Percentiles rank a stretch among this genome's conserved stretches.
Evolutionary conservation across 1,140 invertebrate species (phyloP).

Genomic region (Laupala kohalensis): DNA sequence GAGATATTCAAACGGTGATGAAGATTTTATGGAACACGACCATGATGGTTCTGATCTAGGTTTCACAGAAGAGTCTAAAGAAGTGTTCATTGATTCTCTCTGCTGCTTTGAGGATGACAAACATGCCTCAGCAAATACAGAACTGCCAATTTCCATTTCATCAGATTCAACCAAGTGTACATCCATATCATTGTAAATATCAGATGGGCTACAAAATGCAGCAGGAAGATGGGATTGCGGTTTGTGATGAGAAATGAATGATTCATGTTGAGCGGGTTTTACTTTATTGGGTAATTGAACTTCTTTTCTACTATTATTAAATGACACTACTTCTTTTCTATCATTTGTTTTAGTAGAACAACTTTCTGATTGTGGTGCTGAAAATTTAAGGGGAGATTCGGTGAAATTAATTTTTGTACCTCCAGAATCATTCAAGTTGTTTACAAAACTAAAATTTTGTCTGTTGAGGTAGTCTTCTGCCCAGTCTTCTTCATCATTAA

Average conservation of each 20-base stretch:
- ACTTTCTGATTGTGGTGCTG: not conserved
- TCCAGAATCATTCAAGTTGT: not conserved
- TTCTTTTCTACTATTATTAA: not conserved
- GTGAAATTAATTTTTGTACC: not conserved
- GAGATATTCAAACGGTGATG: not conserved
- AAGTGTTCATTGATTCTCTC: not conserved
- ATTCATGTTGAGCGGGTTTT: no score
- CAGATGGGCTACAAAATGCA: not conserved
- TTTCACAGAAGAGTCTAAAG: not conserved
- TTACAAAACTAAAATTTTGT: not conserved
- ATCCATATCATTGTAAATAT: not conserved
- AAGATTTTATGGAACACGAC: not conserved
- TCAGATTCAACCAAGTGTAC: not conserved
- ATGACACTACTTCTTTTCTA: not conserved
- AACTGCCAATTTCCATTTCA: not conserved
- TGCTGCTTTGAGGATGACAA: not conserved
- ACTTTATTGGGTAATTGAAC: no score
- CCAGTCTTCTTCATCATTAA: not conserved
- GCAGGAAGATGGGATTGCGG: not conserved
- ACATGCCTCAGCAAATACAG: not conserved
- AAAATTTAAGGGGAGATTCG: not conserved
- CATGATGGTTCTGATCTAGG: not conserved
- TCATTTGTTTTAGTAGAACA: not conserved
- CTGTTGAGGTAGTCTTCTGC: not conserved
- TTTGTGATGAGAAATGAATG: not conserved